Conservation (phyloP, 2,113 vertebrate species). For the Panthera leo region DNA sequence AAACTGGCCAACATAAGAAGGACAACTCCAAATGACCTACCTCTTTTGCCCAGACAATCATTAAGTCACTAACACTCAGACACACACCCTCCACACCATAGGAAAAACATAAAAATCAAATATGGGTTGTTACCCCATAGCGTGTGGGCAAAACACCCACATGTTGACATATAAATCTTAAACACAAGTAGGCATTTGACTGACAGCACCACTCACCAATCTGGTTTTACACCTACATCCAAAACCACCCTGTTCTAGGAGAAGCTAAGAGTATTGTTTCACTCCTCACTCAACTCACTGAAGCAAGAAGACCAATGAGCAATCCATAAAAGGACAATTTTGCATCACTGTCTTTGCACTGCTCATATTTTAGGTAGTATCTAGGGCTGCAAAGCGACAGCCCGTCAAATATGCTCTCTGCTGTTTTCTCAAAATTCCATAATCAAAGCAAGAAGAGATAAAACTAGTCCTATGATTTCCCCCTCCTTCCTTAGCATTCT, state of each 20-base stretch:
- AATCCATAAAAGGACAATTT: slow-evolving; percentile 1
- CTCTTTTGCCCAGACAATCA: slow-evolving; percentile 25
- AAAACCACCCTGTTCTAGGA: slow-evolving; percentile 37
- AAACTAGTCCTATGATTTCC: background rate
- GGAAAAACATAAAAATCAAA: slow-evolving; percentile 21
- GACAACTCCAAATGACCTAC: background rate
- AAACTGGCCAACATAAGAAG: slow-evolving; percentile 1
- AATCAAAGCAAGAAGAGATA: background rate
- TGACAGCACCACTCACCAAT: slow-evolving; percentile 50
- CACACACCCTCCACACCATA: slow-evolving; percentile 19
- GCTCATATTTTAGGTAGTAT: background rate
- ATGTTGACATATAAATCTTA: slow-evolving; percentile 50
- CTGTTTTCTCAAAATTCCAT: background rate
- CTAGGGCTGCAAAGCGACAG: background rate
- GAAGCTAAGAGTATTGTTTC: background rate
- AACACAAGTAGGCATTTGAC: slow-evolving; percentile 56
- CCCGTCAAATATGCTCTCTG: background rate
- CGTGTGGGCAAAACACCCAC: slow-evolving; percentile 68
- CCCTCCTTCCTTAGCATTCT: background rate
- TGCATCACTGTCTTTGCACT: background rate
- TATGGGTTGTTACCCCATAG: slow-evolving; percentile 54
- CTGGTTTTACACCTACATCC: slow-evolving; percentile 65
- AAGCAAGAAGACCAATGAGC: background rate
- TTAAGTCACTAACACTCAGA: slow-evolving; percentile 26
- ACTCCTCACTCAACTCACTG: background rate